Evolutionary conservation across 2,888 invertebrate species (phyloP).

Genomic region (Athalia rosae): DNA sequence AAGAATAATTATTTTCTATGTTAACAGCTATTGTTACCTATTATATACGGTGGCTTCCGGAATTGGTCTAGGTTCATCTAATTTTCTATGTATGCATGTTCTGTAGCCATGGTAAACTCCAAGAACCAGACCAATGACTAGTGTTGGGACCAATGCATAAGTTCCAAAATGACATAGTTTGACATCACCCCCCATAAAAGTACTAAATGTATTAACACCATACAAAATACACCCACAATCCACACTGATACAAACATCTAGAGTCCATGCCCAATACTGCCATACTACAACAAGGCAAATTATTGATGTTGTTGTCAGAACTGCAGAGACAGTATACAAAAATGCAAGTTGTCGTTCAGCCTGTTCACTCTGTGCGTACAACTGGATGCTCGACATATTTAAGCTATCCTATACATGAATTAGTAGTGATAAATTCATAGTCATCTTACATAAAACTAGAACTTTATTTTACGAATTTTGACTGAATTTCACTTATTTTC

Average conservation of each 20-base stretch:
- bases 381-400: constrained; percentile 25
- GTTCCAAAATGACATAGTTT: constrained; percentile 69
- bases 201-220: constrained; percentile 66
- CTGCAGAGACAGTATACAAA: constrained; percentile 59
- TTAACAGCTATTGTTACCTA: constrained; percentile 49
- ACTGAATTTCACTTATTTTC: too few species aligned
- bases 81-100: constrained; percentile 60
- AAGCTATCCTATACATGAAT: constrained; percentile 14
- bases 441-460: background rate
- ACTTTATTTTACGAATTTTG: background rate
- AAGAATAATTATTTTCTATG: background rate
- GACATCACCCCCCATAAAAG: constrained; percentile 70
- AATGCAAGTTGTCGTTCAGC: constrained; percentile 61
- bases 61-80: constrained; percentile 57
- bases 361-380: constrained; percentile 44
- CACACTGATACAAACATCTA: constrained; percentile 66
- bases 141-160: constrained; percentile 63
- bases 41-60: constrained; percentile 47
- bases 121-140: constrained; percentile 61
- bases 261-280: constrained; percentile 70
- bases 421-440: background rate
- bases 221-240: constrained; percentile 73
- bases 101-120: constrained; percentile 71
- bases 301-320: constrained; percentile 61
- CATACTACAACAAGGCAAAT: constrained; percentile 64